phyloP scores from a whole-genome alignment of 2,797 vertebrate genomes.

The Pseudotriccus pelzelni region DNA sequence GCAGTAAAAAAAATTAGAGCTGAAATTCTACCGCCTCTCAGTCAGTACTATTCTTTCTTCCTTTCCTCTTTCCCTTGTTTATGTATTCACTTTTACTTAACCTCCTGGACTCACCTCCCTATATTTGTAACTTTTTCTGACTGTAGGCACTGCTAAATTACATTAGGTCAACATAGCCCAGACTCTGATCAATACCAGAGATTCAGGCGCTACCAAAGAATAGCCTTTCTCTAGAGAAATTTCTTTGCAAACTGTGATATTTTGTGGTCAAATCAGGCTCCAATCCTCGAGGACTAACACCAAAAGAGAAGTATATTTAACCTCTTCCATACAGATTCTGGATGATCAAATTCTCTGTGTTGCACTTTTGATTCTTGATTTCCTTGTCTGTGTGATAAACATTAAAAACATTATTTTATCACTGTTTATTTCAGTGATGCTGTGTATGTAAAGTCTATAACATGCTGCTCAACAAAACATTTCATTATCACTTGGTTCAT shows the following conservation, averaged over 20 bases:
- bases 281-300: background rate
- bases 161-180: background rate
- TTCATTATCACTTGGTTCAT: background rate
- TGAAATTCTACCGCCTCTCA: background rate
- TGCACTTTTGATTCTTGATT: background rate
- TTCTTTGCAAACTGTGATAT: background rate
- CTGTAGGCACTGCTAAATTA: background rate
- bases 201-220: background rate
- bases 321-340: background rate
- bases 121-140: background rate
- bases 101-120: background rate
- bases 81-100: background rate
- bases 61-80: background rate
- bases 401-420: background rate
- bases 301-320: background rate
- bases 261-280: background rate
- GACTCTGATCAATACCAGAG: background rate
- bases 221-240: background rate
- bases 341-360: background rate
- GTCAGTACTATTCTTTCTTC: background rate
- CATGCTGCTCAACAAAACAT: background rate
- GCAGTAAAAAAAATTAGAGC: conserved; percentile 5
- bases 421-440: background rate
- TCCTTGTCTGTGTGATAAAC: background rate
- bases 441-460: background rate